These are phyloP conservation scores for Pyralis farinalis DNA, from an alignment of 2,888 invertebrate species.

Conservation along the genomic window DNA sequence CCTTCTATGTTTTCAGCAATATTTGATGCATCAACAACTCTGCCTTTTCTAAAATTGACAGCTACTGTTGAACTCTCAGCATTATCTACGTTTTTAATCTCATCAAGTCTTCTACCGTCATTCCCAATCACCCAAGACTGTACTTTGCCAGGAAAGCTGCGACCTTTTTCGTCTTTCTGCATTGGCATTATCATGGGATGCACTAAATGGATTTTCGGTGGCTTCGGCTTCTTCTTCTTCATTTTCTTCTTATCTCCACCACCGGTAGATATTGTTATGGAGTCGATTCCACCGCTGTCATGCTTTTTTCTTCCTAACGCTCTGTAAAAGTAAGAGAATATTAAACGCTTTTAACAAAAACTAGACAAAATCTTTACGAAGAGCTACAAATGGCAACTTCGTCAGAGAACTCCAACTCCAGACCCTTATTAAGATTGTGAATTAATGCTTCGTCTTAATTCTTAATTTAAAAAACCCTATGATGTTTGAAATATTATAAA, in stretches of 20 bases:
- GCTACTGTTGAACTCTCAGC: too few relatives aligned
- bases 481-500: too few relatives aligned
- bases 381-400: too few relatives aligned
- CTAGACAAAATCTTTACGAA: too few relatives aligned
- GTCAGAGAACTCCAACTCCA: too few relatives aligned
- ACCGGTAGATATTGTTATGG: slow-evolving; percentile 60
- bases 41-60: too few relatives aligned
- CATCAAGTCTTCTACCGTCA: slow-evolving; percentile 1
- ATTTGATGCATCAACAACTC: too few relatives aligned
- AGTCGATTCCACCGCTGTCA: slow-evolving; percentile 51
- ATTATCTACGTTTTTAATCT: too few relatives aligned
- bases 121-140: slow-evolving; percentile 62
- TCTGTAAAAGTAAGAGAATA: slow-evolving; percentile 29
- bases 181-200: slow-evolving; percentile 51
- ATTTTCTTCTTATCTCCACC: slow-evolving; percentile 49
- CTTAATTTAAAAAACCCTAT: too few relatives aligned
- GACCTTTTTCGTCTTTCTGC: slow-evolving; percentile 60
- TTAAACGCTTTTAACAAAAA: too few relatives aligned
- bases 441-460: too few relatives aligned
- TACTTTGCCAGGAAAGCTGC: slow-evolving; percentile 38
- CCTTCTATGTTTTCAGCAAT: slow-evolving; percentile 3
- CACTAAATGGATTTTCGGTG: slow-evolving; percentile 61
- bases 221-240: slow-evolving; percentile 64
- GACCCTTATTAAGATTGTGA: too few relatives aligned
- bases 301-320: slow-evolving; percentile 48